phyloP scores from a whole-genome alignment of 2,888 invertebrate genomes.

The Taenaris catops region DNA sequence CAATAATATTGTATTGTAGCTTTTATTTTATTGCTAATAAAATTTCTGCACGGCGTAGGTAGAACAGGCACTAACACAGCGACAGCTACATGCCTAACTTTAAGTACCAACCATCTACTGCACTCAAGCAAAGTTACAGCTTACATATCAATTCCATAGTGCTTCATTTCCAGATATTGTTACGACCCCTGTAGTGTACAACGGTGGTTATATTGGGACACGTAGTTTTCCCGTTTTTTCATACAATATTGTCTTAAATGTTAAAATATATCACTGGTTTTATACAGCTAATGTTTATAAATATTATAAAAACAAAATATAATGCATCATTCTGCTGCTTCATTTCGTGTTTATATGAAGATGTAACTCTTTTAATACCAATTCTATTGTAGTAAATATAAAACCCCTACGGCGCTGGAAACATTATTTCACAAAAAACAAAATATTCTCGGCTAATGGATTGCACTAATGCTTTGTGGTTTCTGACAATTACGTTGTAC shows the following conservation, averaged over 20 bases:
- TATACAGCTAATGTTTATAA: constrained; percentile 15
- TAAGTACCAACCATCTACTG: constrained; percentile 59
- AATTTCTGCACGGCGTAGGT: constrained; percentile 21
- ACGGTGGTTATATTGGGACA: constrained; percentile 23
- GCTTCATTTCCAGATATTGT: constrained; percentile 49
- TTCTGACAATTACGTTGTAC: too few species aligned
- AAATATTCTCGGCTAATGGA: too few species aligned
- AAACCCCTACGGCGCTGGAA: too few species aligned
- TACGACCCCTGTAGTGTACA: constrained; percentile 25
- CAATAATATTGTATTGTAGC: too few species aligned
- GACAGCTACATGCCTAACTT: constrained; percentile 49
- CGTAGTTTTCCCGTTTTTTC: constrained; percentile 3
- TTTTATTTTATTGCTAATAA: constrained; percentile 11
- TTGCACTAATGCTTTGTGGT: too few species aligned
- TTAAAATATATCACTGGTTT: constrained; percentile 21
- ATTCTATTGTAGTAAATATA: too few species aligned
- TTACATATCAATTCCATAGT: constrained; percentile 73
- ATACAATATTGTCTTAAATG: constrained; percentile 8
- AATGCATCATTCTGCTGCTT: constrained; percentile 2
- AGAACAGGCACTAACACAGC: constrained; percentile 29
- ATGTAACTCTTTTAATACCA: too few species aligned
- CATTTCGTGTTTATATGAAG: constrained; percentile 10
- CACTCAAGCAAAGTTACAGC: constrained; percentile 59
- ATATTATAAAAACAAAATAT: constrained; percentile 6
- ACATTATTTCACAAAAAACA: too few species aligned